A percentile compares a stretch with the other conserved stretches of the same genome.
Evolutionary conservation across 2,797 vertebrate genomes (phyloP).

Genomic region (Orestias chungarensis): DNA sequence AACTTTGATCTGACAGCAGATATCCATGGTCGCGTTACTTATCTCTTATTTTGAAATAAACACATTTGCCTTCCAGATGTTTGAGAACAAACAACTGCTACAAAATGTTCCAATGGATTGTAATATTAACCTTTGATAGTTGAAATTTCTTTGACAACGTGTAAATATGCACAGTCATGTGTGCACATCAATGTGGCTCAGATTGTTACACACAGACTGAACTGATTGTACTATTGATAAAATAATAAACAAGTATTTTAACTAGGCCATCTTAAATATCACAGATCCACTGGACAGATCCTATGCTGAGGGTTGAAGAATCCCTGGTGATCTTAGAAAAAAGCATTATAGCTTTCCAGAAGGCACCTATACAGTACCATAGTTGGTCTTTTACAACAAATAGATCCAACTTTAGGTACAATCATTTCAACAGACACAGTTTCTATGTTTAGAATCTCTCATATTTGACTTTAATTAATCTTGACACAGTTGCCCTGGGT

Average conservation of each 20-base stretch:
- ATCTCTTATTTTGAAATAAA: background rate
- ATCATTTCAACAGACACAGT: background rate
- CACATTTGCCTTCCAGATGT: background rate
- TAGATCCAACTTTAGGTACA: background rate
- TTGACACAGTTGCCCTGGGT: background rate
- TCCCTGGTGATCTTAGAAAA: background rate
- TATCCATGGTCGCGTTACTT: background rate
- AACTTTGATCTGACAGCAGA: background rate
- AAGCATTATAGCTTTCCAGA: no score
- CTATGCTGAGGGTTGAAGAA: background rate
- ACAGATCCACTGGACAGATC: background rate
- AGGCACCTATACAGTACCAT: no score
- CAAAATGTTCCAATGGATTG: background rate
- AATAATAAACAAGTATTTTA: no score
- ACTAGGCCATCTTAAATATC: background rate
- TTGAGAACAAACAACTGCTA: background rate
- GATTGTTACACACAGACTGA: background rate
- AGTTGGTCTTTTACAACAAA: background rate
- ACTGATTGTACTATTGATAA: no score
- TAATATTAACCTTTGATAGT: background rate
- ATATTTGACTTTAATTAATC: background rate
- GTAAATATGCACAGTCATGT: no score
- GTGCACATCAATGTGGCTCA: background rate
- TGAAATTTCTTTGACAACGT: background rate
- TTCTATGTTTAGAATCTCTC: background rate